Evolutionary conservation across 2,113 vertebrate species (phyloP).

Genomic region (Cyphomyrus plagiostoma): DNA sequence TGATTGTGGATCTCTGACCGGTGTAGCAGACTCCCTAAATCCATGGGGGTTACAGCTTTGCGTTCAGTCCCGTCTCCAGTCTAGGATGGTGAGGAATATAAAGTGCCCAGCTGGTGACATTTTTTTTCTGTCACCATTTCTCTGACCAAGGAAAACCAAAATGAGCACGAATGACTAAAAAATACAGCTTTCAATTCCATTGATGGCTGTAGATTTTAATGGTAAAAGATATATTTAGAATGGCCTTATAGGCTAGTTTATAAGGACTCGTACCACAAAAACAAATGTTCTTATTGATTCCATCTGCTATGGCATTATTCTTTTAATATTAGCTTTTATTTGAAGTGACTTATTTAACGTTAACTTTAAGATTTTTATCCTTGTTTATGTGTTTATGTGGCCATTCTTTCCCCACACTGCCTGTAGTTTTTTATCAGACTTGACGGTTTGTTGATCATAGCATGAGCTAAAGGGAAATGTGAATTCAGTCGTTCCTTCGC

Average conservation of each 20-base stretch:
- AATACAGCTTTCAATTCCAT: neutral
- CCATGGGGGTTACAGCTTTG: neutral
- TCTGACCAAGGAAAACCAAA: neutral
- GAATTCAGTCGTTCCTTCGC: neutral
- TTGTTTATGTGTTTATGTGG: neutral
- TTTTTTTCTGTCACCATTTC: neutral
- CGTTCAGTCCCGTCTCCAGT: neutral
- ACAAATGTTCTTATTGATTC: neutral
- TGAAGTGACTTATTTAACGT: neutral
- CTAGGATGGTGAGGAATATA: neutral
- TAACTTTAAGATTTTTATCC: neutral
- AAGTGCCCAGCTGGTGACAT: neutral
- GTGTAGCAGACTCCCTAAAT: neutral
- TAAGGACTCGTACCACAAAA: neutral
- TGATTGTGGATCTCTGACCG: neutral
- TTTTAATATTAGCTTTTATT: neutral
- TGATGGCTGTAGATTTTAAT: neutral
- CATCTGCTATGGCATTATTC: neutral
- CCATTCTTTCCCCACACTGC: neutral
- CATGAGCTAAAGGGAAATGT: neutral
- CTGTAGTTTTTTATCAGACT: neutral
- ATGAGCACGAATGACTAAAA: neutral
- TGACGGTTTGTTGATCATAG: neutral
- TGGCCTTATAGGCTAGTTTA: neutral
- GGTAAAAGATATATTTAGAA: constrained; percentile 2